These are phyloP conservation scores for Daphoenositta chrysoptera DNA, from an alignment of 2,113 vertebrate species.

Conservation along the genomic window DNA sequence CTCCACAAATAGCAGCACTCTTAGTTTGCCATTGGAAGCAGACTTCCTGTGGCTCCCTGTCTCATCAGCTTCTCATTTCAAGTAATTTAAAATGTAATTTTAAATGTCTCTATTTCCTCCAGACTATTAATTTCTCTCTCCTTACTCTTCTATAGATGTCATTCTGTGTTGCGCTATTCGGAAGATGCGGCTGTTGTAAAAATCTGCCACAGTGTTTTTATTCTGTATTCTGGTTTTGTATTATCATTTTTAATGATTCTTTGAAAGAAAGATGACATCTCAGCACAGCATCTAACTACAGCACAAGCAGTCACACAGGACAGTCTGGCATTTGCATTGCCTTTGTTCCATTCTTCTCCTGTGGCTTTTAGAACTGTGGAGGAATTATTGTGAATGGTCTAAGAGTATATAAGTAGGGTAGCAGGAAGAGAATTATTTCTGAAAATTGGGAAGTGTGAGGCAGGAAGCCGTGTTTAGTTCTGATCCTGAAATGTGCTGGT, in stretches of 20 bases:
- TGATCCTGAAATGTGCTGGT: neutral
- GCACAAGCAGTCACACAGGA: slow-evolving; percentile 46
- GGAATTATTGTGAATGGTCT: slow-evolving; percentile 22
- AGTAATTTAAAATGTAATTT: slow-evolving; percentile 68
- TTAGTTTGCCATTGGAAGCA: slow-evolving; percentile 58
- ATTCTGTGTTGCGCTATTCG: slow-evolving; percentile 2
- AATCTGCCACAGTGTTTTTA: slow-evolving; percentile 28
- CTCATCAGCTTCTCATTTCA: slow-evolving; percentile 64
- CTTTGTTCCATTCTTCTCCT: slow-evolving; percentile 56
- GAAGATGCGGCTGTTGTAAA: neutral
- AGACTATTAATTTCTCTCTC: slow-evolving; percentile 63
- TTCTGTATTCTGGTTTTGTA: slow-evolving; percentile 4
- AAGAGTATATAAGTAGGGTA: slow-evolving; percentile 35
- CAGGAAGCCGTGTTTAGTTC: neutral
- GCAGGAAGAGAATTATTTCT: slow-evolving; percentile 46
- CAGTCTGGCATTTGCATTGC: slow-evolving; percentile 52
- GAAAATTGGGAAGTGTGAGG: slow-evolving; percentile 1
- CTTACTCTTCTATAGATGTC: slow-evolving; percentile 35
- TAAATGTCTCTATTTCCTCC: slow-evolving; percentile 59
- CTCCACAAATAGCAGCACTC: slow-evolving; percentile 66
- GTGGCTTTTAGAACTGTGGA: slow-evolving; percentile 34
- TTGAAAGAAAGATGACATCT: slow-evolving; percentile 37
- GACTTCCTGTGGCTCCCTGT: slow-evolving; percentile 58
- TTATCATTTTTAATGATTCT: slow-evolving; percentile 50
- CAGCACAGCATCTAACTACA: slow-evolving; percentile 21